Percentiles rank a stretch among this genome's conserved stretches.
phyloP scores from a whole-genome alignment of 2,888 invertebrate genomes.

The Apotomis betuletana region DNA sequence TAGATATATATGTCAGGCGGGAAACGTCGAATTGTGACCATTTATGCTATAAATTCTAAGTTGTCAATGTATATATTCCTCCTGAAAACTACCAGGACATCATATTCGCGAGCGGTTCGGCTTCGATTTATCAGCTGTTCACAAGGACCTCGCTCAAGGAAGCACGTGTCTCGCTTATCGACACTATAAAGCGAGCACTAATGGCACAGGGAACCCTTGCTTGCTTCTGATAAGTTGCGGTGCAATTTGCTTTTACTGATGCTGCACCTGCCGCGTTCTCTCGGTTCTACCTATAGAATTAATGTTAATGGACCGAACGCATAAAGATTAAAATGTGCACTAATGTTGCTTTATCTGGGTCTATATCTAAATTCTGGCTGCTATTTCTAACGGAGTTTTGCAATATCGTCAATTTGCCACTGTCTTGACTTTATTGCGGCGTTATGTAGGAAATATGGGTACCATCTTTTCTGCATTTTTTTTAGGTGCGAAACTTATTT shows the following conservation, averaged over 20 bases:
- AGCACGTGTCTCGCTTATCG: conserved; percentile 37
- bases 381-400: too few relatives aligned
- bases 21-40: too few relatives aligned
- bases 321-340: background rate
- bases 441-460: too few relatives aligned
- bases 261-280: conserved; percentile 1
- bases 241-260: conserved; percentile 17
- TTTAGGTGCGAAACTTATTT: too few relatives aligned
- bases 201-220: conserved; percentile 24
- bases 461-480: too few relatives aligned
- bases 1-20: too few relatives aligned
- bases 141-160: conserved; percentile 21
- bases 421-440: too few relatives aligned
- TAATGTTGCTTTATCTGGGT: too few relatives aligned
- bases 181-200: conserved; percentile 27
- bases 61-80: background rate
- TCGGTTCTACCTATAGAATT: conserved; percentile 8
- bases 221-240: conserved; percentile 14
- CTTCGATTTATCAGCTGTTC: conserved; percentile 25
- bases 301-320: conserved; percentile 5
- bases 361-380: too few relatives aligned
- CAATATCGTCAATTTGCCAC: too few relatives aligned
- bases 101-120: conserved; percentile 8
- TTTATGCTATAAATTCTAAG: background rate
- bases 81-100: background rate